phyloP scores from a whole-genome alignment of 2,113 vertebrate genomes.

The Meleagris gallopavo region DNA sequence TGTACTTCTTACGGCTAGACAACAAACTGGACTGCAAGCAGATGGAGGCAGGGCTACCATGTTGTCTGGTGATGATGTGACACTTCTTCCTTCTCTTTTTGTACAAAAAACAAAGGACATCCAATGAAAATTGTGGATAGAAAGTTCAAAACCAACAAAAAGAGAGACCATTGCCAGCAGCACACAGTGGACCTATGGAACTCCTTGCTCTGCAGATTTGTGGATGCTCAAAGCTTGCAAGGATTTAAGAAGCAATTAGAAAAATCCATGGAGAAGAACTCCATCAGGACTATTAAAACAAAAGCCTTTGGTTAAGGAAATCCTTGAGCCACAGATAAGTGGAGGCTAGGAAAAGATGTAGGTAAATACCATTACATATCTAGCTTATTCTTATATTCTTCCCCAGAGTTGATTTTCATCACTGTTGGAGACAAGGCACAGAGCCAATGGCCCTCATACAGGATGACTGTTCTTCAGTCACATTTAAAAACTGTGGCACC shows the following conservation, averaged over 20 bases:
- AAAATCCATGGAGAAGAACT: neutral
- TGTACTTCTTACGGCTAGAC: neutral
- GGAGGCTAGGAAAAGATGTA: neutral
- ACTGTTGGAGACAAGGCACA: neutral
- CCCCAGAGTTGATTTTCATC: neutral
- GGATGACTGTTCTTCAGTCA: neutral
- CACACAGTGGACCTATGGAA: neutral
- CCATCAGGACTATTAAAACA: neutral
- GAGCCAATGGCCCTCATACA: neutral
- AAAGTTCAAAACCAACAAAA: neutral
- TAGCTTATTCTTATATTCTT: neutral
- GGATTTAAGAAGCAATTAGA: neutral
- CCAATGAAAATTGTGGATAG: rapidly evolving
- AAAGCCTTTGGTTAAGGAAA: neutral
- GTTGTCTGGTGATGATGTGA: rapidly evolving
- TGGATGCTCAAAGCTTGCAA: neutral
- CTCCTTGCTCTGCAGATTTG: neutral
- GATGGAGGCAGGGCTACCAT: rapidly evolving
- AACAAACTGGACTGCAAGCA: neutral
- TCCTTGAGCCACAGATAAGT: neutral
- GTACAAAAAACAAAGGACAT: neutral
- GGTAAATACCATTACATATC: neutral
- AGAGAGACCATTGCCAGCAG: neutral
- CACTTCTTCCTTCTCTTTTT: neutral
- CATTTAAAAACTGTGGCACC: neutral